Evolutionary conservation across 2,797 vertebrate genomes (phyloP).

Genomic region (Eidolon dupreanum): DNA sequence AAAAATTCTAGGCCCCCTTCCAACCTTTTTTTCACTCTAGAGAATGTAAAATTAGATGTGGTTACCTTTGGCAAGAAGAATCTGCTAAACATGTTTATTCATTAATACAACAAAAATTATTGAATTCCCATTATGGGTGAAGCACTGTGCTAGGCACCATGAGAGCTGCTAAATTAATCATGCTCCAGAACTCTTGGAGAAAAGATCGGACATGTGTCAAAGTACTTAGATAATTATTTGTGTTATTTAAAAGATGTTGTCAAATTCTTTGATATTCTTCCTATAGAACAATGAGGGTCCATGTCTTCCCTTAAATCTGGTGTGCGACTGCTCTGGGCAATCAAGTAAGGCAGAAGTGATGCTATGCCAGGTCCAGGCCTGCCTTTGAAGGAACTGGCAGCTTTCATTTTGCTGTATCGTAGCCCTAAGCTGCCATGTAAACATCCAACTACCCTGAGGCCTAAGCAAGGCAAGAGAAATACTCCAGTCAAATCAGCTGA

Average conservation of each 20-base stretch:
- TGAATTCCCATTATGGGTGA: not conserved
- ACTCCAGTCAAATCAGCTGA: rapidly evolving
- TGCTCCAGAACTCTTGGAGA: not conserved
- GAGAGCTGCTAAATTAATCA: not conserved
- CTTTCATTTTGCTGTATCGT: not conserved
- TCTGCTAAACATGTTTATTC: not conserved
- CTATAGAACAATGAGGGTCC: not conserved
- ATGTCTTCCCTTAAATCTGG: not conserved
- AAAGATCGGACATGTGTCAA: not conserved
- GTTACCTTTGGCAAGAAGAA: slow-evolving; percentile 1
- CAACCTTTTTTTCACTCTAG: not conserved
- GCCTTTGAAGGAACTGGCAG: not conserved
- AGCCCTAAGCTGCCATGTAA: not conserved
- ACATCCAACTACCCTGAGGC: not conserved
- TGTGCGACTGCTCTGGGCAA: not conserved
- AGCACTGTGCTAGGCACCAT: not conserved
- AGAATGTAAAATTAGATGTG: not conserved
- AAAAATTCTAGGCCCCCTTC: not conserved
- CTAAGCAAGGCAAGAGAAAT: not conserved
- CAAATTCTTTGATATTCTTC: not conserved
- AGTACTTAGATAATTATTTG: not conserved
- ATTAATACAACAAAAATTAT: not conserved
- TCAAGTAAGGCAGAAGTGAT: not conserved
- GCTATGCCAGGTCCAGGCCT: not conserved
- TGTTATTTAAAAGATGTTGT: not conserved